phyloP scores from a whole-genome alignment of 1,140 invertebrate genomes.

The Drosophila trapezifrons region DNA sequence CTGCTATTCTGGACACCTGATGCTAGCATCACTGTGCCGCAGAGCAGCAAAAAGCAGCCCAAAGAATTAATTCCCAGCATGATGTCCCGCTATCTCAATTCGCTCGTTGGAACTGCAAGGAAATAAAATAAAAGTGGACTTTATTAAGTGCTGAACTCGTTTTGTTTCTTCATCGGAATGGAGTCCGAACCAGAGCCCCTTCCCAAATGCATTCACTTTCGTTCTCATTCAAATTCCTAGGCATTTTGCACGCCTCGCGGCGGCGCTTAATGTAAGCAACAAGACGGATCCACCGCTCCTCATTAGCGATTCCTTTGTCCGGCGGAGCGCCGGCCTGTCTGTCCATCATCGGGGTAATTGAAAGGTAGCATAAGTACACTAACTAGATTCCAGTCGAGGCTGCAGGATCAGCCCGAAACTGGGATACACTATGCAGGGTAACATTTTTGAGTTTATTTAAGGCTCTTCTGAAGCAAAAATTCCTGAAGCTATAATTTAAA shows the following conservation, averaged over 20 bases:
- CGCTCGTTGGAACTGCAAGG: slow-evolving; percentile 45
- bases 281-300: slow-evolving; percentile 66
- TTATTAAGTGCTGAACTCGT: slow-evolving; percentile 64
- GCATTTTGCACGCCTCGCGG: slow-evolving; percentile 56
- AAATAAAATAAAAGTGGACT: slow-evolving; percentile 41
- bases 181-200: neutral
- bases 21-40: slow-evolving; percentile 55
- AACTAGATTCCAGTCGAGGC: slow-evolving; percentile 6
- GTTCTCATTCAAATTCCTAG: slow-evolving; percentile 74
- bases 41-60: slow-evolving; percentile 30
- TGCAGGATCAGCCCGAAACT: slow-evolving; percentile 2
- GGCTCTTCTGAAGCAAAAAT: too few relatives aligned
- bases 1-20: slow-evolving; percentile 54
- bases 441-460: too few relatives aligned
- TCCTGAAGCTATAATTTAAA: too few relatives aligned
- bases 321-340: slow-evolving; percentile 60
- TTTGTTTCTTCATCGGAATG: slow-evolving; percentile 8
- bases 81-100: slow-evolving; percentile 23
- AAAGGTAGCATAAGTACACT: slow-evolving; percentile 60
- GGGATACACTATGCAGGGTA: slow-evolving; percentile 5
- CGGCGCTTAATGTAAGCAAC: slow-evolving; percentile 69
- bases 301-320: slow-evolving; percentile 74
- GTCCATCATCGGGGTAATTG: slow-evolving; percentile 38
- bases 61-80: slow-evolving; percentile 27
- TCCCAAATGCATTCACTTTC: slow-evolving; percentile 55